Base-by-base conservation (phyloP, 2,888 invertebrate species). In the Quadroppia sp. region DNA sequence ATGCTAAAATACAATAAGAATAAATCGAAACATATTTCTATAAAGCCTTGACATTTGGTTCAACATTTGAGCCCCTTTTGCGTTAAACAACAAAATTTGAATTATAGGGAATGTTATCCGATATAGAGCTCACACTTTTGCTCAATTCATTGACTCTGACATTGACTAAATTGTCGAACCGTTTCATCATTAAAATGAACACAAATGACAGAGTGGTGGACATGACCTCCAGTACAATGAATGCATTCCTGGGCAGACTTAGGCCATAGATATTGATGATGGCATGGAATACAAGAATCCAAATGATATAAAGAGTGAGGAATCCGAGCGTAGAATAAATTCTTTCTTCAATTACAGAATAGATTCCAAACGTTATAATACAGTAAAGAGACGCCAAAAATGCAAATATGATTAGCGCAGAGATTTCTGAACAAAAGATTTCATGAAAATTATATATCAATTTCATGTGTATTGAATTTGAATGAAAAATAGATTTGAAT, bases 301-400 rank as follows among this genome's bases (percentile, higher is more conserved):
- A 53, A 15, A 23, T 9, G 25, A 53, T 23, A 53, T 25, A n/a
- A 1, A 53, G 23, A 23, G 6, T 53, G 2, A 20, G 4, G 53
- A 23, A 53, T 20, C 2, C 25, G 6, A 53, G 4, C 23, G 53
- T 53, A 6, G 20, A 25, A 11, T 13, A 25, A 6, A 53, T 9
- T 23, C 25, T 53, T 25, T 53, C 53, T 17, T 53, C 53, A 23
- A 53, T 53, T 20, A 53, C 53, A 25, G 23, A 20, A 53, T 23
- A 53, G 25, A 53, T 53, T 20, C 53, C 53, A 23, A 53, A 53
- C 7, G 53, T 53, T 53, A 23, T 53, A 4, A 53, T 53, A 53
- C 53, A 25, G 53, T 9, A 53, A 4, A 53, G 53, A 6, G 25
- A 23, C 3, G 13, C 2, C 13, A 53, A 4, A 23, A 53, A 53